Evolutionary conservation across 2,888 invertebrate genomes (phyloP).

Genomic region (Scaptomyza polygonia): DNA sequence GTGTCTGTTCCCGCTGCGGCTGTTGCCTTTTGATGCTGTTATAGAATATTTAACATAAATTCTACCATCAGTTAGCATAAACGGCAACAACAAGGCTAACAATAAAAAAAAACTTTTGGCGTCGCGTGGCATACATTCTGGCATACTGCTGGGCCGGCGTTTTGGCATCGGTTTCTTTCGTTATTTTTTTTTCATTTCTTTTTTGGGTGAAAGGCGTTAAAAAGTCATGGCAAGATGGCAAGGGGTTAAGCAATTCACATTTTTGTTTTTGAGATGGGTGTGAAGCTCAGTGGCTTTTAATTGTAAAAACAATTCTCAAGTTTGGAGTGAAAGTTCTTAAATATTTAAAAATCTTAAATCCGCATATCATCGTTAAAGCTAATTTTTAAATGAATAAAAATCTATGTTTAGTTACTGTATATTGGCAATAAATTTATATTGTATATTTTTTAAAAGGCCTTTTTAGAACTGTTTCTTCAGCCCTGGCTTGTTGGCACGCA

Average conservation of each 20-base stretch:
- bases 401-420: neutral
- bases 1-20: conserved; percentile 31
- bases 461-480: conserved; percentile 9
- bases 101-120: conserved; percentile 32
- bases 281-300: neutral
- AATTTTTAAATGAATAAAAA: neutral
- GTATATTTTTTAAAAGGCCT: conserved; percentile 1
- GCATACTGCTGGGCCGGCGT: conserved; percentile 25
- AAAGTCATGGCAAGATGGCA: conserved; percentile 26
- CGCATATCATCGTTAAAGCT: conserved; percentile 1
- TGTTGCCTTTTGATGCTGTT: conserved; percentile 55
- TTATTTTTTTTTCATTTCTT: conserved; percentile 4
- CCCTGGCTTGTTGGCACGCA: conserved; percentile 32
- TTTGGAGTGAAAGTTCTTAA: conserved; percentile 13
- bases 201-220: conserved; percentile 71
- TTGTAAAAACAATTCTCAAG: conserved; percentile 6
- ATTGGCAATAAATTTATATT: conserved; percentile 4
- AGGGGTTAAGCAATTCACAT: conserved; percentile 41
- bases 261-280: conserved; percentile 1
- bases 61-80: conserved; percentile 56
- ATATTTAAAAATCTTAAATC: neutral
- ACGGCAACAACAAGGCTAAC: conserved; percentile 29
- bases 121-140: conserved; percentile 58
- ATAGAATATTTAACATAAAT: conserved; percentile 64
- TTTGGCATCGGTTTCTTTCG: conserved; percentile 42